Evolutionary conservation across 1,140 invertebrate species (phyloP), one percentile per base, ranked within the genome.

Genomic region (Anastatus disparis): DNA sequence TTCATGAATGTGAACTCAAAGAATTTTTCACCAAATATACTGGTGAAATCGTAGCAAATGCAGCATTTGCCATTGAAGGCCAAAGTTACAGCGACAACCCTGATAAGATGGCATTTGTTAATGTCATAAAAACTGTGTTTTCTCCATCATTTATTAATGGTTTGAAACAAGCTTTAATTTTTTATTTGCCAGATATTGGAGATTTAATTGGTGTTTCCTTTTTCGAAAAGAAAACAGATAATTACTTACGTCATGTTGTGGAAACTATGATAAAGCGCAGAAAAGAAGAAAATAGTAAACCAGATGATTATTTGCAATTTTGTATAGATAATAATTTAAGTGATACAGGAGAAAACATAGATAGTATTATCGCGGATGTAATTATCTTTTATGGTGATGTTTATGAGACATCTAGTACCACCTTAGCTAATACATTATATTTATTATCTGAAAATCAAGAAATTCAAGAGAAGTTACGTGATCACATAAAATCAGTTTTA

Each of bases 361-460:
- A 55, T 15, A 42, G 22, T 9, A 42, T 75, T 40, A 55, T 77
- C 3, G 73, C 77, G 9, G 75, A 82, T 52, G 55, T 75, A n/a
- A 53, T 81, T 10, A 56, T 76, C 6, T 83, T 85, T 70, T 74
- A 84, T 17, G n/a, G 87, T 10, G 85, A 85, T 58, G 84, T 84
- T 42, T 88, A 84, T 69, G 87, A 89, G 29, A 88, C 88, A 0
- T 88, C 87, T 1, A 79, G 84, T 8, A 78, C 80, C 9, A 75
- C 85, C 0, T 65, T 89, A 20, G 70, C 76, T 6, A 71, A 40
- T 9, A 27, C 73, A 8, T 52, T 26, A 27, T 75, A 75, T 52
- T 29, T 53, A 67, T 59, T 89, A 15, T 85, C 87, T 0, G 53
- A 77, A n/a, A 78, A 88, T 78, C 81, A 77, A 3, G 80, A 86